phyloP scores from a whole-genome alignment of 2,888 invertebrate species.

The Terebella lapidaria region DNA sequence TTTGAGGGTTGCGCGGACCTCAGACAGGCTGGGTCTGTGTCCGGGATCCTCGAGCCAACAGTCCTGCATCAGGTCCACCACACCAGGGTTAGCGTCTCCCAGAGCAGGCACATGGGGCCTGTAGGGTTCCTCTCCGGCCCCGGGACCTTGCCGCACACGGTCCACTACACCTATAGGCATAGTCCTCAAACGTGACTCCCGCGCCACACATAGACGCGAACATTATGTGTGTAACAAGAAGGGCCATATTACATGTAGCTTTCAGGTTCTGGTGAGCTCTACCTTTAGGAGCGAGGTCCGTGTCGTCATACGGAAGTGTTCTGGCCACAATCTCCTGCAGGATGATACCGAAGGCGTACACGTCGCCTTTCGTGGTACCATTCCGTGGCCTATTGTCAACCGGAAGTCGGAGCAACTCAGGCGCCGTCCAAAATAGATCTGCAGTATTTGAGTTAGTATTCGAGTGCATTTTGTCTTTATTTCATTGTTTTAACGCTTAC shows the following conservation, averaged over 20 bases:
- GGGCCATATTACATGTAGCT: no score
- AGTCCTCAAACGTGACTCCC: no score
- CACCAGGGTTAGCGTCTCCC: background rate
- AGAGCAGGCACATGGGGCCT: background rate
- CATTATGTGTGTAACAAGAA: no score
- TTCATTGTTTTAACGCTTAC: no score
- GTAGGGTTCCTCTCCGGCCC: background rate
- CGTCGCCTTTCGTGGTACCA: constrained; percentile 6
- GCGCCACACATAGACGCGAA: no score
- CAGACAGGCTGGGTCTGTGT: constrained; percentile 36
- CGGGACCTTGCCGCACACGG: no score
- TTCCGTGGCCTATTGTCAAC: background rate
- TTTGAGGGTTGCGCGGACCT: constrained; percentile 31
- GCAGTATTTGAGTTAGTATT: no score
- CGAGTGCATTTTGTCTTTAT: no score
- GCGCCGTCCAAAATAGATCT: constrained; percentile 11
- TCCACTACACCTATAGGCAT: no score
- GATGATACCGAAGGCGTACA: constrained; percentile 5
- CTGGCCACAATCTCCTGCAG: background rate
- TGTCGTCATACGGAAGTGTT: background rate
- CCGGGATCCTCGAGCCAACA: constrained; percentile 42
- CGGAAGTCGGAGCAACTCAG: constrained; percentile 4
- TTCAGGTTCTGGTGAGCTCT: no score
- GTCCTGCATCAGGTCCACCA: constrained; percentile 28
- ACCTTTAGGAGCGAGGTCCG: background rate